Base-by-base conservation (phyloP, 2,113 vertebrate species). In the Amblyornis subalaris region DNA sequence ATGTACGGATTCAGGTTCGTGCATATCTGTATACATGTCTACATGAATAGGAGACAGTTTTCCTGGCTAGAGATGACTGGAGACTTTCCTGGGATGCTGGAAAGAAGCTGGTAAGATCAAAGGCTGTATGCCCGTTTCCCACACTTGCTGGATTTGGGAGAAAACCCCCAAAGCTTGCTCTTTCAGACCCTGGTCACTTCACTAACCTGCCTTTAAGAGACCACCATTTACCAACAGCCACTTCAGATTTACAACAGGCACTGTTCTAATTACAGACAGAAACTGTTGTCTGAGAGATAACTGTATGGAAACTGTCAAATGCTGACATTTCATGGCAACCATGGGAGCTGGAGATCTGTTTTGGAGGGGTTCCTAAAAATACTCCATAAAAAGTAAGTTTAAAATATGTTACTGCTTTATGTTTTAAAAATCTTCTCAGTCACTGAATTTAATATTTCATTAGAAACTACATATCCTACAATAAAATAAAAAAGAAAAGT, bases 311-410 rank as follows among this genome's bases (percentile, higher is more conserved):
- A 58, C 60, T 93, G 86, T 96, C 87, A 91, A 92, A 55, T 53
- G 35, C 54, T 95, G 92, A 94, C 78, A 77, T 91, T 92, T 95
- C 79, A 78, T 90, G 85, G 80, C 85, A 95, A 33, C 76, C 72
- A 70, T 29, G 72, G 85, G 54, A 88, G 89, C 47, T 91, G 47
- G 82, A 84, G 93, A 77, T 91, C 53, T 94, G 77, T 90, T 95
- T 94, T 87, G 79, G 36, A 91, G 53, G 23, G 12, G 17, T 62
- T 82, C 94, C 89, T 92, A 88, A 95, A 96, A 93, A 85, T 88
- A 89, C 21, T 44, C n/a, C 26, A 6, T 67, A 40, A 74, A 88
- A 89, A 88, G 24, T 38, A 70, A 81, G 29, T 89, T 88, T 61
- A 70, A 75, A 47, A 53, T 85, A 62, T 75, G 47, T 51, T 88